Evolutionary conservation across 2,888 invertebrate species (phyloP), one percentile per base, ranked within the genome.

Genomic region (Himalopsyche anomala): DNA sequence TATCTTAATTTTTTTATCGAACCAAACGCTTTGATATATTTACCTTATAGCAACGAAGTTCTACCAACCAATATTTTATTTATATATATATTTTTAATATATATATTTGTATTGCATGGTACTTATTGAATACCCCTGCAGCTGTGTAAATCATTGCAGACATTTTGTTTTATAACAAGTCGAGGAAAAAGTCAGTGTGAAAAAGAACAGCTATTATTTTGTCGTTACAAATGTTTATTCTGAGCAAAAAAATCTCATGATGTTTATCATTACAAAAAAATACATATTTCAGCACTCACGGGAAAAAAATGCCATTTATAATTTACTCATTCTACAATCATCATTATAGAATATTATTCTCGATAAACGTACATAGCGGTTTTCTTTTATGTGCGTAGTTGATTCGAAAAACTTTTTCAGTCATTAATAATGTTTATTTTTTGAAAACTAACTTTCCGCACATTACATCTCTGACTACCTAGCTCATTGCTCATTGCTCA

Each of bases 161-260:
- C 62, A 62, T 62, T 51, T 62, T 62, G 62, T 62, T 62, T 62
- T 62, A 62, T 15, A 62, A 62, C 62, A 62, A 62, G 62, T 62
- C n/a, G 62, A 62, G 62, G 62, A 62, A 62, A 62, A 62, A 62
- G 62, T 62, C 62, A 62, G 62, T 62, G 62, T 62, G 62, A 62
- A 62, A 62, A 62, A 62, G 62, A 62, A 62, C 62, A 62, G 62
- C 62, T 28, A 62, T 62, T 62, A 62, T 62, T 62, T 62, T 62
- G 62, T 62, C 62, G 28, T 62, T 62, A 62, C 62, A 19, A 19
- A 62, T 62, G 62, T 62, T 62, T 62, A 62, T 62, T 62, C 62
- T 62, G 62, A 19, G 62, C 62, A 62, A 62, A 62, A 62, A 62
- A 62, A 62, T 62, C 62, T 62, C 62, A 62, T 62, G 62, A 62